Evolutionary conservation across 2,888 invertebrate species (phyloP).

Genomic region (Brenthis ino): DNA sequence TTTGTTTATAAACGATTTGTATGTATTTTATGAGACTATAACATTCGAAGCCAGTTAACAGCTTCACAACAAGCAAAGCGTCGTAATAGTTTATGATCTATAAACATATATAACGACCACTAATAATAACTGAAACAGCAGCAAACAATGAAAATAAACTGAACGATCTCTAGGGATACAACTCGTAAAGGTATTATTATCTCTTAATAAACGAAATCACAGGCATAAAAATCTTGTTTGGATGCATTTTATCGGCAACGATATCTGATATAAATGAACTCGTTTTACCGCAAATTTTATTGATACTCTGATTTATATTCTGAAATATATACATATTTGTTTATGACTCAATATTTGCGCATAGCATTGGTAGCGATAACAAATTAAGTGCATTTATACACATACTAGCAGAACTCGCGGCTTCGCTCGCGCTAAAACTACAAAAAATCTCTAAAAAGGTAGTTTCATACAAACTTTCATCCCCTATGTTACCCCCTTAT

Average conservation of each 20-base stretch:
- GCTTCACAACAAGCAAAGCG: constrained; percentile 74
- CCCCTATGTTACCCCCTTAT: too few species aligned
- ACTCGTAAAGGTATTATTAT: constrained; percentile 80
- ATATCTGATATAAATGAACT: constrained; percentile 64
- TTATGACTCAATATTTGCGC: constrained; percentile 25
- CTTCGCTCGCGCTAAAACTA: too few species aligned
- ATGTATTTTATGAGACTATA: constrained; percentile 70
- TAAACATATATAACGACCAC: constrained; percentile 79
- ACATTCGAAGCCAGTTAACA: constrained; percentile 73
- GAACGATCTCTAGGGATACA: constrained; percentile 64
- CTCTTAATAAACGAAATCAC: constrained; percentile 77
- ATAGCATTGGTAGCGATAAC: constrained; percentile 11
- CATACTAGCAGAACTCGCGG: too few species aligned
- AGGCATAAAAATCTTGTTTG: constrained; percentile 71
- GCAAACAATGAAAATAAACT: constrained; percentile 76
- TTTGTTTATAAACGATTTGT: constrained; percentile 73
- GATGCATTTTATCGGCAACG: constrained; percentile 63
- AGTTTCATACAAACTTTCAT: too few species aligned
- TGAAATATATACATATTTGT: constrained; percentile 28
- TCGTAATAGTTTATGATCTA: constrained; percentile 76
- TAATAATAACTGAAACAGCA: constrained; percentile 81
- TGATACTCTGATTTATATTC: constrained; percentile 37
- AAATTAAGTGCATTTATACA: constrained; percentile 19
- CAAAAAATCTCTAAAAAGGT: too few species aligned
- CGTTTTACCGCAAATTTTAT: constrained; percentile 56